phyloP scores from a whole-genome alignment of 2,113 vertebrate species.

The Equus quagga region DNA sequence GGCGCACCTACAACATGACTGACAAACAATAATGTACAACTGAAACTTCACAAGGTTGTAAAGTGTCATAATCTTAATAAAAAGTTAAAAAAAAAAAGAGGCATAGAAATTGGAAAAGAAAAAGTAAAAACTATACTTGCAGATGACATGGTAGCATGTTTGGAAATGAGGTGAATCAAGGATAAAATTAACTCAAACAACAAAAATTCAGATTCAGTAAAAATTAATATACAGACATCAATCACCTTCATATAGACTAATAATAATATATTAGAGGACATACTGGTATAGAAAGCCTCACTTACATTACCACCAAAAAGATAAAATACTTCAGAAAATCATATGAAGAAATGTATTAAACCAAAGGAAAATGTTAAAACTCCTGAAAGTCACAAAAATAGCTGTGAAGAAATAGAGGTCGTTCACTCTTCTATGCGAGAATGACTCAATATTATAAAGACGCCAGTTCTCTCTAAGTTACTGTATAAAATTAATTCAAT shows the following conservation, averaged over 20 bases:
- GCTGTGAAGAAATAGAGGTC: neutral
- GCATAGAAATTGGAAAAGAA: neutral
- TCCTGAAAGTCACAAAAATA: neutral
- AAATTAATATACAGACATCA: neutral
- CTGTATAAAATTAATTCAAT: constrained; percentile 17
- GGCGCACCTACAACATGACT: too few relatives aligned
- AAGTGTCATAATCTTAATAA: too few relatives aligned
- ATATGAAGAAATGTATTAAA: neutral
- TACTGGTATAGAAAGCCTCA: neutral
- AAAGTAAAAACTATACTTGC: neutral
- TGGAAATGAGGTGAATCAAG: neutral
- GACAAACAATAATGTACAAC: too few relatives aligned
- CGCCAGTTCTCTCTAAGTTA: neutral
- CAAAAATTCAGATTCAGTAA: constrained; percentile 10
- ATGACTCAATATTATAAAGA: neutral
- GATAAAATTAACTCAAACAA: neutral
- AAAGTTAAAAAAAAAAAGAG: too few relatives aligned
- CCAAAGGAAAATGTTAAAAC: constrained; percentile 1
- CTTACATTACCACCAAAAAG: neutral
- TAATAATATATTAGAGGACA: neutral
- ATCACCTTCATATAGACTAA: neutral
- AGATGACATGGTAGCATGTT: neutral
- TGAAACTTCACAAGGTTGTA: too few relatives aligned
- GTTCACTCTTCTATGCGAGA: neutral
- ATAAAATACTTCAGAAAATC: neutral